A percentile compares a stretch with the other conserved stretches of the same genome.
Evolutionary conservation across 2,797 vertebrate genomes (phyloP).

Genomic region (Lophotriccus pileatus): DNA sequence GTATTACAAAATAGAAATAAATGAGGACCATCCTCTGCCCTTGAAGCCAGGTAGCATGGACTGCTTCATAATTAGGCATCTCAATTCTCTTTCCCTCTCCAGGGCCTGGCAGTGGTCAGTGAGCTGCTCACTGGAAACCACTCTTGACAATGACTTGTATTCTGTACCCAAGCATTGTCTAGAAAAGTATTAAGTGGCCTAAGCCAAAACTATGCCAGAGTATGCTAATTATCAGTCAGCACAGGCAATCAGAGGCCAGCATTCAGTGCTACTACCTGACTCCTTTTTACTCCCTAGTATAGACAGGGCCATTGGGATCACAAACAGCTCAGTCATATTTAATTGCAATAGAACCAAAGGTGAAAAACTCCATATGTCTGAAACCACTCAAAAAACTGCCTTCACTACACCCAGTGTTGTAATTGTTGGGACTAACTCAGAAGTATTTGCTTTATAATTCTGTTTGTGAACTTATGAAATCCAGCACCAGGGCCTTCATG

Average conservation of each 20-base stretch:
- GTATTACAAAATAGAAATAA: background rate
- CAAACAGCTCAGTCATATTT: background rate
- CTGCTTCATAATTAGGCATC: background rate
- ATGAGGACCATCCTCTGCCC: background rate
- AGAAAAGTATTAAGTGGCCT: background rate
- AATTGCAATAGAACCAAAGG: background rate
- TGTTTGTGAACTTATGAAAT: background rate
- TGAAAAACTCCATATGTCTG: background rate
- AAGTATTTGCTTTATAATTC: background rate
- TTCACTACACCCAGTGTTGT: background rate
- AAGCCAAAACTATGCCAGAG: background rate
- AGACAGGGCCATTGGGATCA: background rate
- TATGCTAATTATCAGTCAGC: background rate
- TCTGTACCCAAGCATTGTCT: background rate
- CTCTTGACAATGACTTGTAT: background rate
- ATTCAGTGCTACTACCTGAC: background rate
- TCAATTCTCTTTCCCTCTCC: background rate
- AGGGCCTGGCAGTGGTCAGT: background rate
- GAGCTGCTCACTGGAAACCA: background rate
- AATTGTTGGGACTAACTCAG: background rate
- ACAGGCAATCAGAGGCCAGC: background rate
- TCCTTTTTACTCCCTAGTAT: background rate
- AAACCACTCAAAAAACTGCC: background rate
- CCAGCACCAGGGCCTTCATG: background rate
- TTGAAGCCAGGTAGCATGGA: background rate